Base-by-base conservation (phyloP, 92 coral and sea anemone genomes). In the Zoanthus sansibaricus region DNA sequence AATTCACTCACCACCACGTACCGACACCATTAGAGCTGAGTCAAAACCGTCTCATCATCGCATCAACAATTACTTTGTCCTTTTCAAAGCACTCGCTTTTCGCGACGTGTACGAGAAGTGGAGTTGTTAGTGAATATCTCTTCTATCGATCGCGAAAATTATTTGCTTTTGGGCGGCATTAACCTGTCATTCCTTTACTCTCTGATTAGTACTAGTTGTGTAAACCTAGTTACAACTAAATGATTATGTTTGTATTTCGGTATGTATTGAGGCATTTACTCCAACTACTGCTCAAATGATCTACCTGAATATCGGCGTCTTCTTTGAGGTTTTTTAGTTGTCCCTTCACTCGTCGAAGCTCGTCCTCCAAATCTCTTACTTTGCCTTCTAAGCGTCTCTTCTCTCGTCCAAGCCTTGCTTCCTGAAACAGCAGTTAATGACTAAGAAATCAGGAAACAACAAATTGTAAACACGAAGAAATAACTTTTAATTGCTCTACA, bases 301-400 rank as follows among this genome's bases (percentile, higher is more conserved):
- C 13, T 52, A 92, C 94, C 91, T 84, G 84, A n/a, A 82, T 83
- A 9, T 67, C 91, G 30, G 90, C 87, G n/a, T 75, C 77, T 74
- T 91, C 90, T 58, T 78, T 71, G 74, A 86, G 71, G 20, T 79
- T 80, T 51, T 70, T 17, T 45, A 84, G 83, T 49, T 91, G 88
- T n/a, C 64, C 67, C 30, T 58, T 59, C 7, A 93, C 97, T 78
- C 86, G 85, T 46, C 76, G 89, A 5, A 95, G 92, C 86, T 95
- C 95, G 55, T 92, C 93, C 78, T 95, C 92, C 33, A 95, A 82
- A 42, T 88, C 97, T 77, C 84, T 67, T 20, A 95, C 87, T 90
- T 76, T 87, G 21, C 75, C 93, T 75, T 92, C 94, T 46, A 92
- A 88, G 13, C 48, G 25, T 69, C 86, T 82, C 48, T 64, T 92